phyloP scores from a whole-genome alignment of 2,113 vertebrate genomes.

The Neogale vison region DNA sequence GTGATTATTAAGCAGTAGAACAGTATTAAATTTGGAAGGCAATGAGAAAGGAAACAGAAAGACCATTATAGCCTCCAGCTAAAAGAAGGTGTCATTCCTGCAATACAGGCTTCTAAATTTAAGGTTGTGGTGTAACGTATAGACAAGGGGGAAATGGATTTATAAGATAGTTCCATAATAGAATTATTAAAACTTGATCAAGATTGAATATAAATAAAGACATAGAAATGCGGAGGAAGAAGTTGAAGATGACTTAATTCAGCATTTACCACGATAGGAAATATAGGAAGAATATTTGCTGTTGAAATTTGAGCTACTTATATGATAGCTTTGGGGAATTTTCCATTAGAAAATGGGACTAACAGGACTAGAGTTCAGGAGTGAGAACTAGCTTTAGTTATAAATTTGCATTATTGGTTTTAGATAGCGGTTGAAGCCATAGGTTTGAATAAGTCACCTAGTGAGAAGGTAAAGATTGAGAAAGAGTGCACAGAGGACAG shows the following conservation, averaged over 20 bases:
- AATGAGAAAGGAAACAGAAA: conserved; percentile 25
- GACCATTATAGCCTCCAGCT: neutral
- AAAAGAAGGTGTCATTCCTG: neutral
- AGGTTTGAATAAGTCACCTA: neutral
- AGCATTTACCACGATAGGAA: neutral
- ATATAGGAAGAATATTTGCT: neutral
- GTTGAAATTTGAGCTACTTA: neutral
- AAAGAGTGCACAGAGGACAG: neutral
- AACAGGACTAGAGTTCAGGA: neutral
- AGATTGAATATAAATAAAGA: neutral
- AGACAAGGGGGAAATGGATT: neutral
- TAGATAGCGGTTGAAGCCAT: neutral
- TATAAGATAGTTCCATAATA: neutral
- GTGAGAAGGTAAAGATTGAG: neutral
- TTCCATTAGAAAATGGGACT: neutral
- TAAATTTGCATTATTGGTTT: neutral
- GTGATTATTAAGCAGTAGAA: neutral
- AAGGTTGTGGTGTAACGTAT: neutral
- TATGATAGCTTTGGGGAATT: neutral
- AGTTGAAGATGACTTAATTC: neutral
- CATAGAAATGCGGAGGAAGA: neutral
- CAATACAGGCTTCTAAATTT: neutral
- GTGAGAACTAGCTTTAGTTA: neutral
- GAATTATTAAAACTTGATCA: conserved; percentile 14
- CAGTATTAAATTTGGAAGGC: neutral